Evolutionary conservation across 1,140 invertebrate species (phyloP), one percentile per base, ranked within the genome.

Genomic region (Penaeus chinensis): DNA sequence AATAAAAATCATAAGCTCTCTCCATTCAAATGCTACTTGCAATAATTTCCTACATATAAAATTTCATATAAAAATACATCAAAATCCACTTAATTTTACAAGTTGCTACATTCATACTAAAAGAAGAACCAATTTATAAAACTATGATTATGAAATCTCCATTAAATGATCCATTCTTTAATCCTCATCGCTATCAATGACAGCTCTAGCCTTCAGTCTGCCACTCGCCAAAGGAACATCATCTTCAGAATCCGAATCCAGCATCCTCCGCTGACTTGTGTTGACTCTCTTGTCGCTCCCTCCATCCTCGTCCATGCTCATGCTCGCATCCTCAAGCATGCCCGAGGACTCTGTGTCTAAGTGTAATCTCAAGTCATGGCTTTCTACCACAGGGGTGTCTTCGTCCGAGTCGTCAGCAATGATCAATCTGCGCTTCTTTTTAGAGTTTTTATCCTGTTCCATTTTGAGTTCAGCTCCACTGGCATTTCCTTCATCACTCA

Each of bases 121-220:
- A 32, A n/a, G n/a, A 37, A 47, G 27, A n/a, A 78, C 7, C n/a
- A 32, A 78, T 27, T 16, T n/a, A 22, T 27, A 32, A 32, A 19
- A 77, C 32, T 77, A 78, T 79, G n/a, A 47, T 47, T 66, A 69
- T 54, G 8, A 63, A 69, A 32, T 7, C 3, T 32, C 24, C 5
- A 0, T 20, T 24, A 74, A 7, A 37, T 11, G 19, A 19, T 47
- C 54, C 27, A 32, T 2, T 22, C 22, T 60, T 71, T 78, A 88
- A 42, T 88, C 87, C 80, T 84, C 82, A 71, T 88, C 87, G 80
- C 87, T 88, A 19, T 84, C 82, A 62, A 88, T 88, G 8, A 84
- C 47, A 22, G 87, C 82, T 60, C 63, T 87, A 32, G 71, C 60
- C 66, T 82, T 88, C 42, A 80, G 74, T 63, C 79, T 88, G 27